Evolutionary conservation across 2,888 invertebrate species (phyloP), one percentile per base, ranked within the genome.

Genomic region (Peribatodes rhomboidaria): DNA sequence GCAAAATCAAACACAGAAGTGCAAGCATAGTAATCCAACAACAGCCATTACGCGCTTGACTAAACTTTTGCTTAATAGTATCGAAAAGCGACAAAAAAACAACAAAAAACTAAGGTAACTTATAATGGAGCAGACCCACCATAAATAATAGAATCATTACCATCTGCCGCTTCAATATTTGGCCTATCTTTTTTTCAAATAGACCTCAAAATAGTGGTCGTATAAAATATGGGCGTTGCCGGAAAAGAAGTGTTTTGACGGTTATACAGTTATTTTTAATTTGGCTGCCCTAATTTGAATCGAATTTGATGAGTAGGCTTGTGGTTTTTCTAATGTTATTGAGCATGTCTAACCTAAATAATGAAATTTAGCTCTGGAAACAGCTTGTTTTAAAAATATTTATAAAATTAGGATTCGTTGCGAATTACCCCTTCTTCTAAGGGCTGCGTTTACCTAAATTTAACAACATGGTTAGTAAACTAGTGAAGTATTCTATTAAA

Each of bases 141-240:
- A 92, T 92, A 92, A 92, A 92, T 92, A 92, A 92, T 91, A 90
- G 89, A 90, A 92, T 92, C 91, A 92, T 92, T 92, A 92, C 87
- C 92, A 92, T 91, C 92, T 92, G 92, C 89, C 88, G 67, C 82
- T 86, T 88, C 87, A 87, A 89, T n/a, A n/a, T 85, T 88, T 83
- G 80, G 83, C 81, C 79, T 87, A 88, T 88, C 86, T 81, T 86
- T 91, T 91, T 56, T 87, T 87, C 89, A 72, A 69, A 67, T 46
- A 42, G 35, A 59, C 53, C 46, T 61, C 61, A 81, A 80, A 74
- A 74, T 75, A 22, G 55, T 53, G 53, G 59, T 67, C 61, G 50
- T 66, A n/a, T n/a, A n/a, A n/a, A 70, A 33, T 44, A 41, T 65
- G 88, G 89, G 89, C 88, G 88, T 87, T 79, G 79, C 81, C 82